Percentiles rank a stretch among this genome's conserved stretches.
Conservation (phyloP, 2,113 vertebrate species). For the Hippocampus mohnikei region DNA sequence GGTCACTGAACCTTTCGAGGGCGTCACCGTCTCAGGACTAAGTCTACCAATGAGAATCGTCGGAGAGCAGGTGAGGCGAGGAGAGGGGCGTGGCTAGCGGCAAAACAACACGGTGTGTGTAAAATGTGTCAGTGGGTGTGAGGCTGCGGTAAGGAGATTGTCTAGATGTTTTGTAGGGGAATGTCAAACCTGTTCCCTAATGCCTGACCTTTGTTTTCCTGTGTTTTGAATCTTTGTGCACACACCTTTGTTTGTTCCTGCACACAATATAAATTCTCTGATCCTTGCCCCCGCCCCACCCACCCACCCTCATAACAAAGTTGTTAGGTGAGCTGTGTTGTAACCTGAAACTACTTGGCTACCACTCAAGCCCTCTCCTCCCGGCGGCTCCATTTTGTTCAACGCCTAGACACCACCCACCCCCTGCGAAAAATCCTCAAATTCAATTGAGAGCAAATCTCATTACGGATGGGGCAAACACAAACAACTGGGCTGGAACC, state of each 20-base stretch:
- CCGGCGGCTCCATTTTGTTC: conserved; percentile 31
- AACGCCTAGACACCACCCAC: background rate
- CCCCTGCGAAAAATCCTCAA: conserved; percentile 16
- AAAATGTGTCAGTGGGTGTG: conserved; percentile 29
- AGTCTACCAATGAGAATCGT: conserved; percentile 50
- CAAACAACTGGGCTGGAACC: conserved; percentile 10
- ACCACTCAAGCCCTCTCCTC: conserved; percentile 45
- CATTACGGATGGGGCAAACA: conserved; percentile 31
- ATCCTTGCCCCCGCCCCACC: conserved; percentile 8
- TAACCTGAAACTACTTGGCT: conserved; percentile 52
- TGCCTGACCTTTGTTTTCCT: background rate
- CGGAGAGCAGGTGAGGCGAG: conserved; percentile 40
- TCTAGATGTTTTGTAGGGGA: background rate
- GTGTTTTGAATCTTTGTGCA: conserved; percentile 3
- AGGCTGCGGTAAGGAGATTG: conserved; percentile 34
- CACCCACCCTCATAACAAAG: conserved; percentile 1
- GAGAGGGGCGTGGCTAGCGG: conserved; percentile 2
- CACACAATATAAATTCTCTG: conserved; percentile 33
- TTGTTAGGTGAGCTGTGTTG: conserved; percentile 40
- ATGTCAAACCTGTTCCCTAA: conserved; percentile 25
- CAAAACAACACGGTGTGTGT: conserved; percentile 33
- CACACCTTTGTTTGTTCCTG: conserved; percentile 17
- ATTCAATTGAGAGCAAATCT: conserved; percentile 35
- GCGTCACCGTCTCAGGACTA: conserved; percentile 27
- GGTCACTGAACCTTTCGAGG: conserved; percentile 44